These are phyloP conservation scores for Panagrolaimus sp. DNA, from an alignment of 1,140 invertebrate species.

Conservation along the genomic window DNA sequence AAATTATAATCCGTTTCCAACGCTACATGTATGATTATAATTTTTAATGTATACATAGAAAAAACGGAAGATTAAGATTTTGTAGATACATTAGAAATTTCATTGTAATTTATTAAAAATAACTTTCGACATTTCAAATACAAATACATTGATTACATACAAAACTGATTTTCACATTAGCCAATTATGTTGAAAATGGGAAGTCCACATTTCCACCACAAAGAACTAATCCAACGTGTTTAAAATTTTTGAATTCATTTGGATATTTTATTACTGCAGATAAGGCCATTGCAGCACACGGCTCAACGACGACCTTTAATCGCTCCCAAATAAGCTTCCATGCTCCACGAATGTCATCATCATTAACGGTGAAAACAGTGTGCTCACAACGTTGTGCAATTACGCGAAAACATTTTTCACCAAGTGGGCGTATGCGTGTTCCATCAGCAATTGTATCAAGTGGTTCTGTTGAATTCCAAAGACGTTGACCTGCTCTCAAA, in stretches of 20 bases:
- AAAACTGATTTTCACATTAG: too few relatives aligned
- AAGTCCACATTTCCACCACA: conserved; percentile 10
- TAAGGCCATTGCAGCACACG: conserved; percentile 2
- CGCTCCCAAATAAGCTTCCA: conserved; percentile 60
- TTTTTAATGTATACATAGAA: too few relatives aligned
- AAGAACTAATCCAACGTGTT: background rate
- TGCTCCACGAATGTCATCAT: conserved; percentile 58
- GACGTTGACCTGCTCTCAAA: conserved; percentile 52
- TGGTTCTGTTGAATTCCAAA: conserved; percentile 58
- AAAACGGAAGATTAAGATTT: too few relatives aligned
- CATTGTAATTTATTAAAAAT: too few relatives aligned
- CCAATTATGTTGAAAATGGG: too few relatives aligned
- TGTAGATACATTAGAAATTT: too few relatives aligned
- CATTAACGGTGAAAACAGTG: conserved; percentile 8
- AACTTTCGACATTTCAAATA: too few relatives aligned
- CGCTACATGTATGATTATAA: too few relatives aligned
- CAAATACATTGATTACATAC: too few relatives aligned
- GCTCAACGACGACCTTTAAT: conserved; percentile 58
- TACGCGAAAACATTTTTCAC: background rate
- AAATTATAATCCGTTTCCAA: too few relatives aligned
- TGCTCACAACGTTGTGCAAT: background rate
- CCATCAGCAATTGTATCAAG: conserved; percentile 22
- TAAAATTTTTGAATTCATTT: background rate
- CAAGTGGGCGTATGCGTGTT: conserved; percentile 1
- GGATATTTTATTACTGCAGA: conserved; percentile 12